Evolutionary conservation across 2,113 vertebrate species (phyloP).

Genomic region (Sander vitreus): DNA sequence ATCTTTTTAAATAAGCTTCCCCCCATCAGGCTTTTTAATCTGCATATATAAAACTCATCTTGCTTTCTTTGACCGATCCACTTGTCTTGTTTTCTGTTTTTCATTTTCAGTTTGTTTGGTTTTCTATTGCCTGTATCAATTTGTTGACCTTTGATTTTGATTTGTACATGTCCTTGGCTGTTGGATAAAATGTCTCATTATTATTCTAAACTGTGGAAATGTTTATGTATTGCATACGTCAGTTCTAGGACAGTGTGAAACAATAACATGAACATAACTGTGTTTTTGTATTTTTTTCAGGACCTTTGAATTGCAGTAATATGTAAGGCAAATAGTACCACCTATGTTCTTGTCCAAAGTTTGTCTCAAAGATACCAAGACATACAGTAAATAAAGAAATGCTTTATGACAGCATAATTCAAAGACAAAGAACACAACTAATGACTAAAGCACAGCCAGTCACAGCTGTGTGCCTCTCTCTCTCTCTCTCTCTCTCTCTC

Average conservation of each 20-base stretch:
- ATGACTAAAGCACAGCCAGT: neutral
- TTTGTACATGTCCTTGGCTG: slow-evolving; percentile 36
- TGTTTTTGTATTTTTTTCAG: neutral
- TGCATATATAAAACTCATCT: slow-evolving; percentile 41
- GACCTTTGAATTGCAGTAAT: slow-evolving; percentile 23
- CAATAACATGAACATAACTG: neutral
- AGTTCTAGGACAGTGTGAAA: neutral
- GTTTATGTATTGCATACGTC: slow-evolving; percentile 5
- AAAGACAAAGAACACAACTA: neutral
- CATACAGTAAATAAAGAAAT: slow-evolving; percentile 5
- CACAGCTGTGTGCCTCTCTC: no score
- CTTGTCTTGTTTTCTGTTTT: slow-evolving; percentile 30
- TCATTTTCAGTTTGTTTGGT: slow-evolving; percentile 17
- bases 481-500: no score
- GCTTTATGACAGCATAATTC: neutral
- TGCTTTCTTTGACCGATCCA: slow-evolving; percentile 11
- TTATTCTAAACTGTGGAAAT: slow-evolving; percentile 1
- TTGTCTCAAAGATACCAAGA: slow-evolving; percentile 8
- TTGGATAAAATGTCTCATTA: slow-evolving; percentile 22
- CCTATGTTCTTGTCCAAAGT: slow-evolving; percentile 9
- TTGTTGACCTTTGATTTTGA: slow-evolving; percentile 63
- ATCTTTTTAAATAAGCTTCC: slow-evolving; percentile 38
- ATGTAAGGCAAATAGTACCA: neutral
- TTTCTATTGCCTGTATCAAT: slow-evolving; percentile 15
- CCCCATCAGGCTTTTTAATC: slow-evolving; percentile 24